phyloP scores from a whole-genome alignment of 2,888 invertebrate genomes.

The Pachycephus smyrnensis region DNA sequence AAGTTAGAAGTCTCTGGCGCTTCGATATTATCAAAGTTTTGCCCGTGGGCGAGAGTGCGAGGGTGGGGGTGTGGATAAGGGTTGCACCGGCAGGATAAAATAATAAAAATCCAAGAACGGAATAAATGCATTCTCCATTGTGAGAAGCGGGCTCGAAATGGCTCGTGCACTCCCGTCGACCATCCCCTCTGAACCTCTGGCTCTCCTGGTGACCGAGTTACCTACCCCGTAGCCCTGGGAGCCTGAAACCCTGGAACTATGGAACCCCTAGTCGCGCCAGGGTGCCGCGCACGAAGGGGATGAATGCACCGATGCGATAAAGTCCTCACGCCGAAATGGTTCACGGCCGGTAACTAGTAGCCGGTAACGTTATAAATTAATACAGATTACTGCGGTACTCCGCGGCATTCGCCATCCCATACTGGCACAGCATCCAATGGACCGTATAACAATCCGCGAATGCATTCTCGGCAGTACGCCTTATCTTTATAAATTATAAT shows the following conservation, averaged over 20 bases:
- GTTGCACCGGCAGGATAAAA: slow-evolving; percentile 27
- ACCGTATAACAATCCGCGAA: background rate
- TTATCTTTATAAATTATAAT: slow-evolving; percentile 7
- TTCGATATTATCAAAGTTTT: slow-evolving; percentile 57
- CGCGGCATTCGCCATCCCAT: background rate
- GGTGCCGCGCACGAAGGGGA: slow-evolving; percentile 19
- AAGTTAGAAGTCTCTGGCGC: slow-evolving; percentile 26
- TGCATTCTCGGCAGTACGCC: background rate
- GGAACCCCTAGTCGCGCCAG: background rate
- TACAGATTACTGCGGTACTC: slow-evolving; percentile 31
- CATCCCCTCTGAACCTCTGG: background rate
- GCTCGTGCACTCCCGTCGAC: slow-evolving; percentile 21
- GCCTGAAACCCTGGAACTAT: background rate
- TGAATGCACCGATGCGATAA: slow-evolving; percentile 41
- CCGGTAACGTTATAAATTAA: slow-evolving; percentile 39
- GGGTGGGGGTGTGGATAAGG: slow-evolving; percentile 4
- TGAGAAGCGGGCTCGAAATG: slow-evolving; percentile 42
- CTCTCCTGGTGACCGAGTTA: slow-evolving; percentile 12
- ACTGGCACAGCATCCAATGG: background rate
- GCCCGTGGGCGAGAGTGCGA: slow-evolving; percentile 5
- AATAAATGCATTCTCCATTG: slow-evolving; percentile 54
- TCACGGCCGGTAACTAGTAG: slow-evolving; percentile 19
- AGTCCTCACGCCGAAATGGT: slow-evolving; percentile 33
- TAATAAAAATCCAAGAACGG: slow-evolving; percentile 49
- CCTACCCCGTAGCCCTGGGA: slow-evolving; percentile 14